Evolutionary conservation across 2,797 vertebrate genomes (phyloP), one percentile per base, ranked within the genome.

Genomic region (Apogon hyalosoma): DNA sequence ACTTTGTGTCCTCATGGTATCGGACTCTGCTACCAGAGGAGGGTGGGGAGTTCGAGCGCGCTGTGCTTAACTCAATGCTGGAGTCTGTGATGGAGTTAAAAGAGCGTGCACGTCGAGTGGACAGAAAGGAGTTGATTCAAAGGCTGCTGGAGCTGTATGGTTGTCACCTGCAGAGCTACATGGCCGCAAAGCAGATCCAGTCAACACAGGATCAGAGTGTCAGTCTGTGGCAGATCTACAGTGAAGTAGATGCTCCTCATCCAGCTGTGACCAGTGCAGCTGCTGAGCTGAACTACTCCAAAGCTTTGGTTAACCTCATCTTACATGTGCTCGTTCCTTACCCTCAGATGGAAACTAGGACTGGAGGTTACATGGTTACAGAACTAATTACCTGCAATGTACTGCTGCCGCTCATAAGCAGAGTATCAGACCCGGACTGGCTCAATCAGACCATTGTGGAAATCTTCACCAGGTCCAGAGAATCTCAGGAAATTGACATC

Each of bases 1-100:
- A 98, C 77, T 98, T 98, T 24, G 97, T 98, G 13, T 93, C 95
- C 0, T 98, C 97, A 0, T 99, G 97, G 97, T 98, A 98, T 80
- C 86, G 83, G 13, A 91, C 90, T 0, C 90, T 97, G 56, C 93
- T 96, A 76, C 88, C 83, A 0, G 95, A 95, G 62, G 91, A 87
- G 0, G 92, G 87, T 65, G 89, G 91, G 1, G 90, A 93, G 63
- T 98, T 98, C 14, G 95, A 97, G 85, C 63, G 75, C 0, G 94
- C 95, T 11, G 94, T 97, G 69, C 87, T 93, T 48, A 74, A 82
- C 0, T 94, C 94, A 1, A 97, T 98, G 97, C 73, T 87, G 67
- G 94, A 94, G 1, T 82, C 96, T 11, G 95, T 95, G 0, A 68
- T 83, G 18, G 95, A 96, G 75, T 90, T 97, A 46, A 93, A 95